Evolutionary conservation across 2,888 invertebrate species (phyloP).

Genomic region (Lasioglossum marginatum): DNA sequence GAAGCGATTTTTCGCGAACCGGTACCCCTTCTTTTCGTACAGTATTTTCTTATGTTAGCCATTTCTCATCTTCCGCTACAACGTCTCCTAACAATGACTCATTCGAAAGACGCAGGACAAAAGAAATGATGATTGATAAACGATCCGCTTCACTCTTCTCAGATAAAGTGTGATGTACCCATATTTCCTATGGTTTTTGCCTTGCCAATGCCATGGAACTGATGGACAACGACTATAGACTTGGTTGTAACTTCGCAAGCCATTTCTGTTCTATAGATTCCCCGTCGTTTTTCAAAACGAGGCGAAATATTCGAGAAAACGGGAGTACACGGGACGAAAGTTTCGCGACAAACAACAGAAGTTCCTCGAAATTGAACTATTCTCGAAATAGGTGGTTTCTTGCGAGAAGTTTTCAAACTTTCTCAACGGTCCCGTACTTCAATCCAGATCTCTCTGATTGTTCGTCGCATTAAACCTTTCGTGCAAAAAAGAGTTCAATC

Average conservation of each 20-base stretch:
- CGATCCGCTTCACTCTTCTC: conserved; percentile 7
- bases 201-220: neutral
- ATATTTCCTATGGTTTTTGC: conserved; percentile 29
- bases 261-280: neutral
- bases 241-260: neutral
- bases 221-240: conserved; percentile 1
- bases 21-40: neutral
- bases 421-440: neutral
- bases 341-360: neutral
- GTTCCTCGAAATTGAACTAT: neutral
- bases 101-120: neutral
- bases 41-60: conserved; percentile 19
- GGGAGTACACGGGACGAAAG: neutral
- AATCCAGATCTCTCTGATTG: neutral
- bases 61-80: conserved; percentile 22
- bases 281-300: neutral
- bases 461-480: neutral
- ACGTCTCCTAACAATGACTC: conserved; percentile 19
- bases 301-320: neutral
- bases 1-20: neutral
- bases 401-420: neutral
- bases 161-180: conserved; percentile 15
- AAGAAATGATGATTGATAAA: conserved; percentile 32
- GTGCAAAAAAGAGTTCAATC: neutral
- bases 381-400: conserved; percentile 6